Evolutionary conservation across 2,113 vertebrate species (phyloP), one percentile per base, ranked within the genome.

Genomic region (Hypanus sabinus): DNA sequence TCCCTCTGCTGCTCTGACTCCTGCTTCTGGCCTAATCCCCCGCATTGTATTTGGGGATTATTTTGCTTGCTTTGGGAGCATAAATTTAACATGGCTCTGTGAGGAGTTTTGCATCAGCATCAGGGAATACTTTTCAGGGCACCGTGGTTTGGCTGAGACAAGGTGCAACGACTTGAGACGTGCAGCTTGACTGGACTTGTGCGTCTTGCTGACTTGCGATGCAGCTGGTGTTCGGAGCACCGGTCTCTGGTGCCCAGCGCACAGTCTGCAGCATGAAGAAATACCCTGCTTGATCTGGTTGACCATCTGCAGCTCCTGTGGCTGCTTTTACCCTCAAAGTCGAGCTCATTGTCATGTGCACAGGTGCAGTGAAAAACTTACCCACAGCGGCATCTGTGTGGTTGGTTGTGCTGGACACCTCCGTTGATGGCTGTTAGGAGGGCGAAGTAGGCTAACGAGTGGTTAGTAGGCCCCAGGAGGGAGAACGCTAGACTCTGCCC

Each of bases 11-110:
- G 91, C 70, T 55, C 91, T 55, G 91, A 38, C 70, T 73, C 36
- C 91, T 93, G 91, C 91, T 73, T 73, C 24, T 5, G 68, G 68
- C 68, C 68, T 73, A 75, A 93, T 93, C 91, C 38, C 91, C 70
- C 7, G 38, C 91, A 55, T 73, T 55, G 91, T 73, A 16, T 30
- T 46, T 12, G 11, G 38, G 91, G 91, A 93, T 93, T 93, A 73
- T 46, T 73, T 55, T 73, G 36, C 36, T 11, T 12, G 36, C 24
- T 55, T 16, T 12, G 18, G 22, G 68, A 22, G 8, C 91, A 73
- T 55, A 73, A 46, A 30, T 93, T 93, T 93, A 24, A 14, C 70
- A 71, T 36, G 2, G 70, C 36, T 55, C 91, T 55, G 22, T 91
- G 60, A 70, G 68, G 91, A 73, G 46, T 73, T 46, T 93, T 22